These are phyloP conservation scores for Orchestes rusci DNA, from an alignment of 2,888 invertebrate species.

Conservation along the genomic window DNA sequence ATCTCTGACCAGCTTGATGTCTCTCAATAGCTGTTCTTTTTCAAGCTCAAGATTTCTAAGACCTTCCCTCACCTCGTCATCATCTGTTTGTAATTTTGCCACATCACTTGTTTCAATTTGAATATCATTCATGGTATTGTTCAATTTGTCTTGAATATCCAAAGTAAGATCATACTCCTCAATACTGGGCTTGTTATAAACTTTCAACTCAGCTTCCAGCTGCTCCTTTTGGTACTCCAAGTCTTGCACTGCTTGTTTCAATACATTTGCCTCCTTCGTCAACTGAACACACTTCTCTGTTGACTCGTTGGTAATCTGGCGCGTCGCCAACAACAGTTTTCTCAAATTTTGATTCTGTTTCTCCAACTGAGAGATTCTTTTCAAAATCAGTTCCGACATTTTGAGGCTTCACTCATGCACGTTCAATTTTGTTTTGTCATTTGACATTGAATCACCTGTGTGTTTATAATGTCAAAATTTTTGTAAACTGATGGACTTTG, in stretches of 20 bases:
- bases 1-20: conserved; percentile 19
- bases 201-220: conserved; percentile 23
- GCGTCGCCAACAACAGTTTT: conserved; percentile 25
- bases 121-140: conserved; percentile 24
- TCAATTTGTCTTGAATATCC: conserved; percentile 23
- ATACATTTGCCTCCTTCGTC: conserved; percentile 19
- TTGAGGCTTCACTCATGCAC: conserved; percentile 1
- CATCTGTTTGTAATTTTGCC: conserved; percentile 21
- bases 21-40: conserved; percentile 12
- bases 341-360: conserved; percentile 29
- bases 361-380: conserved; percentile 29
- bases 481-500: conserved; percentile 27
- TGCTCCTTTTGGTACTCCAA: conserved; percentile 27
- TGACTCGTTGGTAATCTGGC: conserved; percentile 27
- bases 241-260: conserved; percentile 22
- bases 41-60: conserved; percentile 25
- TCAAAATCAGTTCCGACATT: conserved; percentile 22
- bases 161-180: not conserved
- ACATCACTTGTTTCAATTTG: conserved; percentile 22
- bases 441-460: conserved; percentile 9
- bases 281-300: conserved; percentile 13
- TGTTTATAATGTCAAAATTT: conserved; percentile 3
- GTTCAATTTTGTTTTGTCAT: not conserved
- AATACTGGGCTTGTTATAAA: not conserved
- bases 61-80: conserved; percentile 21